Evolutionary conservation across 2,797 vertebrate genomes (phyloP).

Genomic region (Urosaurus nigricauda): DNA sequence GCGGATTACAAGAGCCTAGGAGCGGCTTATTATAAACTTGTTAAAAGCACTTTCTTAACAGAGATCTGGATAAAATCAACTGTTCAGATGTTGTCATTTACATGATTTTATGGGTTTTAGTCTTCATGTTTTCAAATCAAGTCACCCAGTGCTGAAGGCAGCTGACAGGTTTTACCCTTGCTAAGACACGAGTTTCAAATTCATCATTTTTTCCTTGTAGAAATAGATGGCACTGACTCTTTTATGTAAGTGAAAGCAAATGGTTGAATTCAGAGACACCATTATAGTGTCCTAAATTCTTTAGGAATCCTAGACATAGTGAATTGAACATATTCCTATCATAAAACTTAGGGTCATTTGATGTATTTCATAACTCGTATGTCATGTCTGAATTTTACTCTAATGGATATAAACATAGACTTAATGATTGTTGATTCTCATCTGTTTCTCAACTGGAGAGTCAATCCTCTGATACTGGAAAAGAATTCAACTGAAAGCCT

Average conservation of each 20-base stretch:
- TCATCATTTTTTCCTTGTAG: neutral
- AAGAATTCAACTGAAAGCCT: neutral
- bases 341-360: neutral
- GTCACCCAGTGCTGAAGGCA: neutral
- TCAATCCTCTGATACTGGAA: neutral
- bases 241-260: neutral
- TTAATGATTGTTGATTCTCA: neutral
- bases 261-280: neutral
- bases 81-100: neutral
- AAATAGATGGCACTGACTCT: neutral
- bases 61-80: neutral
- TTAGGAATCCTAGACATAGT: neutral
- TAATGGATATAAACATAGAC: neutral
- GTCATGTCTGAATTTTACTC: neutral
- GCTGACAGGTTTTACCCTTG: neutral
- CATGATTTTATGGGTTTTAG: neutral
- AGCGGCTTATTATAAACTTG: neutral
- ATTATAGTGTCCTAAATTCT: neutral
- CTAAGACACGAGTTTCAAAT: neutral
- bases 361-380: neutral
- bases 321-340: neutral
- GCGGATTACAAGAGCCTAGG: no score
- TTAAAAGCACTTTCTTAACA: neutral
- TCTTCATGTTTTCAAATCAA: neutral
- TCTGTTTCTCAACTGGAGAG: neutral